Evolutionary conservation across 1,140 invertebrate genomes (phyloP), one percentile per base, ranked within the genome.

Genomic region (Metopolophium dirhodum): DNA sequence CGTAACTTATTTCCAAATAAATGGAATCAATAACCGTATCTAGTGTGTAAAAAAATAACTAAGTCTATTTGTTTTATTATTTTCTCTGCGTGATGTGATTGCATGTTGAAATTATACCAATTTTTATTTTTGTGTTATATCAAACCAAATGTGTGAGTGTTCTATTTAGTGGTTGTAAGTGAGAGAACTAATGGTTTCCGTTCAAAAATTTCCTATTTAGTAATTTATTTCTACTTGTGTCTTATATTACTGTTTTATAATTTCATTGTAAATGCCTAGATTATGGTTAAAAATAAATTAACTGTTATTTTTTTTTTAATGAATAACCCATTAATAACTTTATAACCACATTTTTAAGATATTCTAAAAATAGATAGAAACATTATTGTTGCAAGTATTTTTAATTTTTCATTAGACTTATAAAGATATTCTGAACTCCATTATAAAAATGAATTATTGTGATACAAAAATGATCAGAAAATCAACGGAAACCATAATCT

Each of bases 21-120:
- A 61, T 90, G 57, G 37, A 45, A 61, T 61, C 14, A 45, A 90
- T 68, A 61, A 61, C 57, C 37, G 26, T 68, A 90, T 41, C 26
- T 90, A 68, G 23, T 68, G 30, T 22, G 26, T 89, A 89, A 89
- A 51, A 54, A 89, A 37, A 68, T 90, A 45, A 61, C 37, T 68
- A 68, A 90, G 89, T 90, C 37, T 68, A 45, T 90, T 90, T 90
- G 87, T 89, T 30, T 90, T 90, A 45, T 68, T 45, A 61, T 45
- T 90, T 68, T n/a, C 7, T 89, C 26, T 45, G 41, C 20, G 37
- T 61, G 49, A 54, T 89, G 30, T 57, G 89, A 37, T 22, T 61
- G 37, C 57, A 90, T 26, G 23, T 68, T 90, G 18, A 45, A 30
- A 90, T 90, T 68, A 90, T 68, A 90, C 54, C 35, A 90, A 47